Conservation (phyloP, 2,113 vertebrate genomes). For the western clawed frog (Xenopus tropicalis) region UCB_Xtro_10.0 CM004445.2:4670001-4670500, state of each 20-base stretch:
- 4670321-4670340: constrained; percentile 29
- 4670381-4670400: constrained; percentile 11
- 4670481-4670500: background rate
- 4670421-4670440: background rate
- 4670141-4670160: constrained; percentile 22
- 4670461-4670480: background rate
- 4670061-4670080: background rate
- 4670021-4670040: background rate
- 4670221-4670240: no score
- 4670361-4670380: constrained; percentile 25
- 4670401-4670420: constrained; percentile 2
- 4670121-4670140: background rate
- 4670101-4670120: background rate
- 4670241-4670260: background rate
- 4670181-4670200: constrained; percentile 16
- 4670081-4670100: background rate
- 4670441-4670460: background rate
- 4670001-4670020: background rate
- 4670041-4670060: background rate
- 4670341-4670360: constrained; percentile 29
- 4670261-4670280: background rate
- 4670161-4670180: background rate
- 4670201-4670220: background rate
- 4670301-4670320: background rate
- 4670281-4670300: background rate